Conservation (phyloP, 1,140 invertebrate genomes). For the Drosophila prosaltans region DNA sequence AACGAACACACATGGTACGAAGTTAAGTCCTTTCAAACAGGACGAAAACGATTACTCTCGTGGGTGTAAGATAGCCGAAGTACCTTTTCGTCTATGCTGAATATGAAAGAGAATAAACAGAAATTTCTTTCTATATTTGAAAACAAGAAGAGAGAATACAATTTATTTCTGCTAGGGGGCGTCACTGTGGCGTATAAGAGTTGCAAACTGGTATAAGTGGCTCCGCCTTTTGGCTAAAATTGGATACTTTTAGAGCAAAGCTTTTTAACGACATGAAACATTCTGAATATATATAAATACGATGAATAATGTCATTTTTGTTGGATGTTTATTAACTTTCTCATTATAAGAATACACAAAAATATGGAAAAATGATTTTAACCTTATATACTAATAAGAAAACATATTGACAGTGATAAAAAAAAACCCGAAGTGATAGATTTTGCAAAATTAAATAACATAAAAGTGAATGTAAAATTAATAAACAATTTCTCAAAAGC, state of each 20-base stretch:
- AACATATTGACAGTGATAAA: too few species aligned
- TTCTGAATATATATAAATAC: neutral
- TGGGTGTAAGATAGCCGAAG: neutral
- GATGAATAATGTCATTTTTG: too few species aligned
- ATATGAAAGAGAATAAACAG: neutral
- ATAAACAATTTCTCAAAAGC: too few species aligned
- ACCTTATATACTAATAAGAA: too few species aligned
- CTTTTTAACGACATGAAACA: too few species aligned
- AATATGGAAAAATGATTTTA: too few species aligned
- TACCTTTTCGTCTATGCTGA: neutral
- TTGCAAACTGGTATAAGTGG: neutral
- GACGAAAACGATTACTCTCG: neutral
- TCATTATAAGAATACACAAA: too few species aligned
- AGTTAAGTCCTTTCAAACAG: slow-evolving; percentile 16
- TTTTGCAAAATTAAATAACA: too few species aligned
- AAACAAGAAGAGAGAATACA: neutral
- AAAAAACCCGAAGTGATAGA: too few species aligned
- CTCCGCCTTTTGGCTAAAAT: neutral
- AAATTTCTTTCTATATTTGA: neutral
- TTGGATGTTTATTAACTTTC: too few species aligned
- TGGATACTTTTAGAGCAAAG: too few species aligned
- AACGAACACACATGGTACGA: neutral
- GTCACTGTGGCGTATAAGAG: neutral
- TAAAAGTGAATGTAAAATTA: too few species aligned
- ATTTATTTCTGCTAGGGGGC: neutral